These are phyloP conservation scores for Acanthacorydalis orientalis DNA, from an alignment of 2,888 invertebrate genomes.

Conservation along the genomic window DNA sequence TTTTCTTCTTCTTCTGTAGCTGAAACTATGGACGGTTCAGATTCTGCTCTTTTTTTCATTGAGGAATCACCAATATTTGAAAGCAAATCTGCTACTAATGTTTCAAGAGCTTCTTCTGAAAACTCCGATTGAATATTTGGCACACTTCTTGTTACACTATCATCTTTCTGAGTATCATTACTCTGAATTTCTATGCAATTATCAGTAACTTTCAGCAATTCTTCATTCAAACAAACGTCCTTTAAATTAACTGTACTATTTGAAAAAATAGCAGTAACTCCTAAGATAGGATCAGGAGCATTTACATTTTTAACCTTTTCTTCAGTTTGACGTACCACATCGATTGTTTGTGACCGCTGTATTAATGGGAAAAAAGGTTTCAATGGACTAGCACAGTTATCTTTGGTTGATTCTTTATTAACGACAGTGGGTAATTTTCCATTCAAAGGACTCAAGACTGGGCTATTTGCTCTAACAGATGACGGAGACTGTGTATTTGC, in stretches of 20 bases:
- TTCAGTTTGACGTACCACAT: constrained; percentile 7
- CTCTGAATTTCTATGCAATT: constrained; percentile 19
- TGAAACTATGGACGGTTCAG: constrained; percentile 41
- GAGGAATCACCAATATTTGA: constrained; percentile 20
- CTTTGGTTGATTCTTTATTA: constrained; percentile 16
- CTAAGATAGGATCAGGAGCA: constrained; percentile 40
- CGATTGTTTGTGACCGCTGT: constrained; percentile 9
- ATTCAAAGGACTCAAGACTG: constrained; percentile 17
- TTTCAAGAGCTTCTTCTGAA: constrained; percentile 22
- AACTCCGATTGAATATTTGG: constrained; percentile 37
- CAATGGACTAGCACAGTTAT: constrained; percentile 24
- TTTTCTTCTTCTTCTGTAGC: constrained; percentile 24
- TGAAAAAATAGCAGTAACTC: constrained; percentile 64
- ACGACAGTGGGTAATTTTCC: constrained; percentile 10
- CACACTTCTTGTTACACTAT: constrained; percentile 39
- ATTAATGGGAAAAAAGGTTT: constrained; percentile 13
- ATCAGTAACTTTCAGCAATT: constrained; percentile 35
- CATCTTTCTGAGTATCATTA: constrained; percentile 16
- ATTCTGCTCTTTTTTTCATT: constrained; percentile 41
- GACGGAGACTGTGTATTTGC: constrained; percentile 26
- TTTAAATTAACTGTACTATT: constrained; percentile 75
- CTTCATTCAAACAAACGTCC: constrained; percentile 67
- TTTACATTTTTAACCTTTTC: constrained; percentile 10
- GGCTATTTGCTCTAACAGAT: constrained; percentile 13
- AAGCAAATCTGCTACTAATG: constrained; percentile 11